A percentile compares a stretch with the other conserved stretches of the same genome.
Evolutionary conservation across 2,888 invertebrate genomes (phyloP).

Genomic region (Coenonympha glycerion): DNA sequence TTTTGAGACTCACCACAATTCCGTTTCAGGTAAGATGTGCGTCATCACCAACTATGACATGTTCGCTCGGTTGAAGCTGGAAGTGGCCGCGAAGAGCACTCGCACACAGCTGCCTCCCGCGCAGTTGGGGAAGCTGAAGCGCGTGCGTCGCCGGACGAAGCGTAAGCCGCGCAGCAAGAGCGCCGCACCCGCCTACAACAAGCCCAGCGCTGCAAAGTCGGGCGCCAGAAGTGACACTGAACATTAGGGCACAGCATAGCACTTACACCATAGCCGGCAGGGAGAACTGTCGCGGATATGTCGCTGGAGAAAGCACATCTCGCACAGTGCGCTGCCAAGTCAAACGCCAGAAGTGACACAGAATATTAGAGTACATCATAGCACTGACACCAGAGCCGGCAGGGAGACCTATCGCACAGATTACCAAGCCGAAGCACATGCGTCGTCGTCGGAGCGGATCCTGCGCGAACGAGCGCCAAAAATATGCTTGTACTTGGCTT

Average conservation of each 20-base stretch:
- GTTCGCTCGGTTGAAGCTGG: constrained; percentile 66
- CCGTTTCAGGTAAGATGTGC: constrained; percentile 64
- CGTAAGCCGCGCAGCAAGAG: constrained; percentile 64
- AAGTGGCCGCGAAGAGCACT: constrained; percentile 57
- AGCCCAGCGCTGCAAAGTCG: constrained; percentile 46
- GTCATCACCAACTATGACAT: constrained; percentile 69
- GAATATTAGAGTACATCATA: too few species aligned
- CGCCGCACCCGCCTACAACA: constrained; percentile 53
- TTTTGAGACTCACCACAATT: neutral
- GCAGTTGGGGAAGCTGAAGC: constrained; percentile 48
- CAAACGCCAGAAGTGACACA: too few species aligned
- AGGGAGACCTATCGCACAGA: too few species aligned
- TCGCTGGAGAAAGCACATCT: too few species aligned
- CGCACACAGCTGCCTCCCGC: constrained; percentile 43
- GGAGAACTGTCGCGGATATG: too few species aligned
- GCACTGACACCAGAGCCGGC: too few species aligned
- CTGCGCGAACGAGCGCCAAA: too few species aligned
- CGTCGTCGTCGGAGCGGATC: too few species aligned
- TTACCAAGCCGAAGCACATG: too few species aligned
- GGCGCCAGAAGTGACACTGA: constrained; percentile 69
- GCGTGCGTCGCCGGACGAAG: constrained; percentile 47
- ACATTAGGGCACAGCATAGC: constrained; percentile 37
- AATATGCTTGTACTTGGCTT: too few species aligned
- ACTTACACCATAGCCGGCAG: too few species aligned
- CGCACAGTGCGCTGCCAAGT: too few species aligned